phyloP scores from a whole-genome alignment of 2,113 vertebrate genomes.

The Laticauda laticaudata region DNA sequence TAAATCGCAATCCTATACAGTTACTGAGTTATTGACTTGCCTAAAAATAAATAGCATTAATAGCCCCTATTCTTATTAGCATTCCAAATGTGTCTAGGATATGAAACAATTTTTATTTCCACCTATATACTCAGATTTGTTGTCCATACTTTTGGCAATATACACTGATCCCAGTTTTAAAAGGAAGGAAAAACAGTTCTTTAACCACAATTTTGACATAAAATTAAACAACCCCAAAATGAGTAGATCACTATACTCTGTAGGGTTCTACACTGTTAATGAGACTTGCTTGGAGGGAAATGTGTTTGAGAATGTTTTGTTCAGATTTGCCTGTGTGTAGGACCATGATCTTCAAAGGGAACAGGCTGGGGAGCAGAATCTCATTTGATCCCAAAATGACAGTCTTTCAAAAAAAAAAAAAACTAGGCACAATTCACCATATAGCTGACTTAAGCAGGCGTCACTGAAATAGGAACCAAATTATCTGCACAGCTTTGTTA shows the following conservation, averaged over 20 bases:
- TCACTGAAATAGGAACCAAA: neutral
- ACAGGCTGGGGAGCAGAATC: conserved; percentile 29
- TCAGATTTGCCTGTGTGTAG: neutral
- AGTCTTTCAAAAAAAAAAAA: conserved; percentile 39
- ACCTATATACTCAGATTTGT: neutral
- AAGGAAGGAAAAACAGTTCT: conserved; percentile 39
- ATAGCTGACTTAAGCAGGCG: neutral
- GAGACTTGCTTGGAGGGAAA: neutral
- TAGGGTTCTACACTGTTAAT: neutral
- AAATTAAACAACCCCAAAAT: neutral
- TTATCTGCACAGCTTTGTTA: neutral
- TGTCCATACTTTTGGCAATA: neutral
- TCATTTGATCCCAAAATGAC: conserved; percentile 18
- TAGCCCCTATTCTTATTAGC: neutral
- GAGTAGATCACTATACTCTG: neutral
- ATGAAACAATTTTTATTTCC: neutral
- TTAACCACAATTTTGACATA: neutral
- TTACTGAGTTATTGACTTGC: neutral
- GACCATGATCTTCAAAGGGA: conserved; percentile 20
- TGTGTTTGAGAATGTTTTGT: neutral
- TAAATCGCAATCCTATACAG: neutral
- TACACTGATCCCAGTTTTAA: conserved; percentile 43
- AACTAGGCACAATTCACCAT: neutral
- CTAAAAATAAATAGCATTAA: neutral
- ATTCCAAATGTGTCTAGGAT: neutral